These are phyloP conservation scores for Sinocyclocheilus anophthalmus DNA, from an alignment of 2,113 vertebrate genomes.

Conservation along the genomic window DNA sequence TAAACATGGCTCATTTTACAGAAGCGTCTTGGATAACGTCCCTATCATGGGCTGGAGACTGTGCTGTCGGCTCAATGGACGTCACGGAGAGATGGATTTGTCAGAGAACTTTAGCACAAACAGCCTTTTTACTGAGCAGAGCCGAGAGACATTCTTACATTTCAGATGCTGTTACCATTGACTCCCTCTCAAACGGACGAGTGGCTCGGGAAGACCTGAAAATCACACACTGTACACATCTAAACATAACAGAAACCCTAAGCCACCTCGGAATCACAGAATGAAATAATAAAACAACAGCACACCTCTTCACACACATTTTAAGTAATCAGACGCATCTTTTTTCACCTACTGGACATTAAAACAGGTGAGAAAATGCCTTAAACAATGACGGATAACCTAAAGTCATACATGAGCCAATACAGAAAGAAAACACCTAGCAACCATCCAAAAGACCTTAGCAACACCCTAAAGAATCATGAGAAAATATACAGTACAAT, in stretches of 20 bases:
- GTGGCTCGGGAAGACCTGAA: constrained; percentile 1
- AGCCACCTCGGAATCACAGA: background rate
- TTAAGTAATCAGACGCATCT: background rate
- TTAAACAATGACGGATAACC: background rate
- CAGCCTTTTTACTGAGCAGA: constrained; percentile 46
- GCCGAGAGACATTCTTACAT: constrained; percentile 57
- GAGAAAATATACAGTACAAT: background rate
- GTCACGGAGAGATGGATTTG: constrained; percentile 56
- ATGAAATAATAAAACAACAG: no score
- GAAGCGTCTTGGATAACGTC: background rate
- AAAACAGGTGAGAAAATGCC: background rate
- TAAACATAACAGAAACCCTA: background rate
- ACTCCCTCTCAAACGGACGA: constrained; percentile 50
- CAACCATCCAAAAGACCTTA: background rate
- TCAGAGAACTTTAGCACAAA: constrained; percentile 49
- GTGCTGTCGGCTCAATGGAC: constrained; percentile 25
- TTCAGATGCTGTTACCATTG: constrained; percentile 58
- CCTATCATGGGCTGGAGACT: constrained; percentile 11
- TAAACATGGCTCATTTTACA: background rate
- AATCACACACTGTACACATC: constrained; percentile 25
- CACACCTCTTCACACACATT: no score
- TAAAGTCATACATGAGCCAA: background rate
- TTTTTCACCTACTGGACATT: background rate
- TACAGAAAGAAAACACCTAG: background rate
- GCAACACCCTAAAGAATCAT: background rate